Evolutionary conservation across 2,797 vertebrate species (phyloP), one percentile per base, ranked within the genome.

Genomic region (Melanogrammus aeglefinus): DNA sequence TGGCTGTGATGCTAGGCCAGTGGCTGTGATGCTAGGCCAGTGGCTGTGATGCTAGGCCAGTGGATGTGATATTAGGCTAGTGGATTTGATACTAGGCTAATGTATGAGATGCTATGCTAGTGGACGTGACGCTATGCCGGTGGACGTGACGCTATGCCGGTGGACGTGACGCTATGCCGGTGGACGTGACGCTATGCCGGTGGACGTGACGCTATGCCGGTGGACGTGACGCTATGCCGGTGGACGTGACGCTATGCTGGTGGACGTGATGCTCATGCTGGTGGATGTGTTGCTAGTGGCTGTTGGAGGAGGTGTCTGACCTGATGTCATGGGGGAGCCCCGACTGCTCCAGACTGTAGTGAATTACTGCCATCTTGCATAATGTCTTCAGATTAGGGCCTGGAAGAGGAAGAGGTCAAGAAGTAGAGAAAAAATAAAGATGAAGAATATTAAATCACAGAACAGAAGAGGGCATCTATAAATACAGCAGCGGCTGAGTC

Each of bases 281-380:
- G 41, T 44, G 41, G 41, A 44, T 44, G 41, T 44, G 41, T 16
- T 44, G 41, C 41, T 3, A 1, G 41, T 44, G 13, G 76, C 80
- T 75, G 39, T 6, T 79, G 77, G 16, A 29, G 13, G 13, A 72
- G 31, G 57, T 3, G 73, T 75, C 86, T 85, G 93, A 99, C 97
- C 97, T 97, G 95, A 99, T 96, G 88, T 99, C 98, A 8, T 99
- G 98, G 78, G 98, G 98, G 88, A 99, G 95, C 91, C 96, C 97
- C 75, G 97, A 96, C 94, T 99, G 98, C 92, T 99, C 98, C 94
- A 99, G 92, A 89, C 95, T 97, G 93, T 97, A 96, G 87, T 99
- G 97, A 93, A 99, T 96, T 91, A 99, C 98, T n/a, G 98, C 96
- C 87, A 99, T 92, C 93, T 99, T 99, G 91, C 98, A 99, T 92